These are phyloP conservation scores for Darevskia nairensis DNA, from an alignment of 2,797 vertebrate genomes.

Conservation along the genomic window DNA sequence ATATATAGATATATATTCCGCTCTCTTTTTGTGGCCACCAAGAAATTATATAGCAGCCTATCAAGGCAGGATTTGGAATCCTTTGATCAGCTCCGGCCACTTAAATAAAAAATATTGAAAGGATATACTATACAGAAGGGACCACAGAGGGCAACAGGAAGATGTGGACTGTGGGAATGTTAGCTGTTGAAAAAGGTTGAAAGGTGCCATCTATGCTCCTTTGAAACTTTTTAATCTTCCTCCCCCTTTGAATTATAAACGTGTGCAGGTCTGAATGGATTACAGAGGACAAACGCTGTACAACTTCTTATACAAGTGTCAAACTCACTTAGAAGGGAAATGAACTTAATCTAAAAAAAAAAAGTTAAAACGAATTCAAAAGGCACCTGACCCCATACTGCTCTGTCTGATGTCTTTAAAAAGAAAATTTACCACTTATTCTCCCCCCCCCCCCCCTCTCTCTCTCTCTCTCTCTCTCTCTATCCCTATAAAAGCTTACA, in stretches of 20 bases:
- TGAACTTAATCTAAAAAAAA: slow-evolving; percentile 19
- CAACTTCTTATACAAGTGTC: slow-evolving; percentile 10
- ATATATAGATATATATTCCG: not conserved
- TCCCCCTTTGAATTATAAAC: slow-evolving; percentile 13
- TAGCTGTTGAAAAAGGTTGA: slow-evolving; percentile 44
- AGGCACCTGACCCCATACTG: slow-evolving; percentile 1
- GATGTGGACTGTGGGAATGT: not conserved
- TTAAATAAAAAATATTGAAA: not conserved
- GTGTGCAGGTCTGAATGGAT: not conserved
- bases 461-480: no score
- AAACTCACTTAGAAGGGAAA: slow-evolving; percentile 21
- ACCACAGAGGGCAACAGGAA: slow-evolving; percentile 31
- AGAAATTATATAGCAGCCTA: slow-evolving; percentile 32
- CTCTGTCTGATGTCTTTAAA: slow-evolving; percentile 19
- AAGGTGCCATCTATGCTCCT: slow-evolving; percentile 14
- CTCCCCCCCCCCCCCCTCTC: not conserved
- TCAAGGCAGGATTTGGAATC: slow-evolving; percentile 10
- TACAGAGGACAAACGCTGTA: not conserved
- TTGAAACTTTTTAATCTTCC: slow-evolving; percentile 34
- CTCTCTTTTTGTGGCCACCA: slow-evolving; percentile 22
- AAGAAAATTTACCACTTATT: slow-evolving; percentile 23
- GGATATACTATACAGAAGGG: not conserved
- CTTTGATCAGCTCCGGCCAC: slow-evolving; percentile 9
- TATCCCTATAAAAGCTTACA: not conserved
- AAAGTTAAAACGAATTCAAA: slow-evolving; percentile 40